A percentile compares a stretch with the other conserved stretches of the same genome.
Conservation (phyloP, 2,888 invertebrate genomes). For the Anoplius nigerrimus region DNA sequence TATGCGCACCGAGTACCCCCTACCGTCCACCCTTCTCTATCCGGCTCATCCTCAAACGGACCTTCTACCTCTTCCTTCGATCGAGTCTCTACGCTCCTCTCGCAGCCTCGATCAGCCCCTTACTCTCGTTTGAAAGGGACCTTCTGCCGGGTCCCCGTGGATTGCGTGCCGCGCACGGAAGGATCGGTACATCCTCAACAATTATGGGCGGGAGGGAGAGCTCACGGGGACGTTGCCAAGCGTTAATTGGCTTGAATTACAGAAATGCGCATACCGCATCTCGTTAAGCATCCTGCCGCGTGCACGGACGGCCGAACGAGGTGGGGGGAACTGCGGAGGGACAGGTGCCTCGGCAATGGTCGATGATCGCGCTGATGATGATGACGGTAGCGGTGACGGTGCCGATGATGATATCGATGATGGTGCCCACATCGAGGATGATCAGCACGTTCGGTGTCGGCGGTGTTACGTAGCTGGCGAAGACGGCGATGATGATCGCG, state of each 20-base stretch:
- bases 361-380: too few relatives aligned
- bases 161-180: conserved; percentile 50
- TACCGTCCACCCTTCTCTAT: conserved; percentile 12
- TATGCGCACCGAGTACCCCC: conserved; percentile 19
- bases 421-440: neutral
- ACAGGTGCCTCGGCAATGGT: too few relatives aligned
- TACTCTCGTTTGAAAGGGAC: conserved; percentile 16
- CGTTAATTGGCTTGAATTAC: conserved; percentile 64
- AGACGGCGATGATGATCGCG: too few relatives aligned
- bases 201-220: conserved; percentile 39
- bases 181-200: conserved; percentile 50
- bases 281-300: conserved; percentile 41
- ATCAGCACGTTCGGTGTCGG: neutral
- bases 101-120: neutral
- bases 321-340: too few relatives aligned
- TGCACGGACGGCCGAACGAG: too few relatives aligned
- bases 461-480: conserved; percentile 1
- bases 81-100: neutral
- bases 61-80: conserved; percentile 1
- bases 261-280: conserved; percentile 54
- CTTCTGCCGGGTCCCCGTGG: neutral
- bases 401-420: neutral
- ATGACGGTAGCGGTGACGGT: neutral
- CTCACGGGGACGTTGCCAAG: conserved; percentile 31
- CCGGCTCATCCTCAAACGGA: neutral